A percentile compares a stretch with the other conserved stretches of the same genome.
phyloP scores from a whole-genome alignment of 2,797 vertebrate genomes.

The Mastacembelus armatus region DNA sequence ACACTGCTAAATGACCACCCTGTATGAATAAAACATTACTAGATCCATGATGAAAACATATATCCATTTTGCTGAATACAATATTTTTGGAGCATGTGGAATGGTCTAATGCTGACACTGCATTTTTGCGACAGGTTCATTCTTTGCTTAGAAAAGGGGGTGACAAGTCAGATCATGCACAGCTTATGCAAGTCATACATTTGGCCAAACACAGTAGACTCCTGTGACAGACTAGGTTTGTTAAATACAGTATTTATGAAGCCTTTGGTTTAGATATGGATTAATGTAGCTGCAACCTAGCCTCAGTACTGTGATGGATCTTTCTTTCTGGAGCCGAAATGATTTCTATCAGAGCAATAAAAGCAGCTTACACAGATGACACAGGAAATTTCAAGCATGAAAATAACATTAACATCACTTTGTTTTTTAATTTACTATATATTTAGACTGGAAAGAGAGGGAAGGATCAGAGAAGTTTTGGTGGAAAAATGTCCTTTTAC shows the following conservation, averaged over 20 bases:
- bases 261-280: no score
- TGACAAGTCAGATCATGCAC: slow-evolving; percentile 58
- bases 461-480: slow-evolving; percentile 1
- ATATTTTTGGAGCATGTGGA: slow-evolving; percentile 48
- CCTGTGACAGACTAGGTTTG: no score
- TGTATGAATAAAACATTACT: slow-evolving; percentile 65
- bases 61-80: slow-evolving; percentile 58
- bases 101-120: slow-evolving; percentile 59
- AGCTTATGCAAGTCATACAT: slow-evolving; percentile 42
- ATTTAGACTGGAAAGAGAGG: not conserved
- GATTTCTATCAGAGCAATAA: slow-evolving; percentile 35
- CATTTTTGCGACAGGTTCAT: slow-evolving; percentile 53
- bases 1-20: slow-evolving; percentile 28
- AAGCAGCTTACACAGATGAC: slow-evolving; percentile 21
- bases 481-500: slow-evolving; percentile 5
- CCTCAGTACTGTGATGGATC: no score
- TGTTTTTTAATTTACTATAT: no score
- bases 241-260: no score
- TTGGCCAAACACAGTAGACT: no score
- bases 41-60: slow-evolving; percentile 55
- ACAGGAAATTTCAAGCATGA: slow-evolving; percentile 25
- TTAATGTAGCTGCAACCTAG: no score
- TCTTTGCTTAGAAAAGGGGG: slow-evolving; percentile 55
- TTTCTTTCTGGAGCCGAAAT: slow-evolving; percentile 24
- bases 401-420: no score